Evolutionary conservation across 2,797 vertebrate species (phyloP).

Genomic region (Paedocypris micromegethes): DNA sequence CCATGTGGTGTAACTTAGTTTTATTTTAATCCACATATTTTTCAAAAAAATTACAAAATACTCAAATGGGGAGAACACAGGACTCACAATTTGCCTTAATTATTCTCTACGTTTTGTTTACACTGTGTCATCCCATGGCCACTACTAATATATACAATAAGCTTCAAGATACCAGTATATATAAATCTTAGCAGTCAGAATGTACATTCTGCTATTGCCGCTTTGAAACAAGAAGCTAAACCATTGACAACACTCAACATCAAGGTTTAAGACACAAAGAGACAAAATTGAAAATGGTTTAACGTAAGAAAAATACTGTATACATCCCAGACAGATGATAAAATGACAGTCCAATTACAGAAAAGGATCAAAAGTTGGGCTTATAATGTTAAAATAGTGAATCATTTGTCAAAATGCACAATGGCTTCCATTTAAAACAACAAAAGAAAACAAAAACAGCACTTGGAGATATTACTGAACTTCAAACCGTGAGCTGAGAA

Average conservation of each 20-base stretch:
- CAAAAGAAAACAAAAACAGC: slow-evolving; percentile 27
- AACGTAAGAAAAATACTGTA: slow-evolving; percentile 51
- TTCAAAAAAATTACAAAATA: slow-evolving; percentile 99
- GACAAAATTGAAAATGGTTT: slow-evolving; percentile 56
- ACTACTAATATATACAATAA: slow-evolving; percentile 99
- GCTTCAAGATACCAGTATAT: slow-evolving; percentile 99
- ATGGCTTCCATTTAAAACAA: slow-evolving; percentile 26
- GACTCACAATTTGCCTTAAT: slow-evolving; percentile 98
- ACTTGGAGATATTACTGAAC: slow-evolving; percentile 40
- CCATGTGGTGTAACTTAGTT: slow-evolving; percentile 98
- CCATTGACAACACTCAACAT: slow-evolving; percentile 95
- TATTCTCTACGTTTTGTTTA: slow-evolving; percentile 97
- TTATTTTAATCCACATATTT: slow-evolving; percentile 99
- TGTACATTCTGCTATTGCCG: slow-evolving; percentile 91
- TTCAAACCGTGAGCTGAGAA: slow-evolving; percentile 31
- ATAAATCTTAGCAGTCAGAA: slow-evolving; percentile 97
- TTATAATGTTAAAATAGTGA: slow-evolving; percentile 30
- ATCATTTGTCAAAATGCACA: slow-evolving; percentile 18
- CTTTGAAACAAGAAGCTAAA: slow-evolving; percentile 91
- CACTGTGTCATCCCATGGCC: slow-evolving; percentile 99
- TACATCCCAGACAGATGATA: slow-evolving; percentile 56
- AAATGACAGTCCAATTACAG: slow-evolving; percentile 56
- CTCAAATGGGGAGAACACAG: slow-evolving; percentile 99
- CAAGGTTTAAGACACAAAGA: slow-evolving; percentile 85
- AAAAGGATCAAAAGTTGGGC: slow-evolving; percentile 35